Base-by-base conservation (phyloP, 2,888 invertebrate genomes). In the Himalopsyche anomala region DNA sequence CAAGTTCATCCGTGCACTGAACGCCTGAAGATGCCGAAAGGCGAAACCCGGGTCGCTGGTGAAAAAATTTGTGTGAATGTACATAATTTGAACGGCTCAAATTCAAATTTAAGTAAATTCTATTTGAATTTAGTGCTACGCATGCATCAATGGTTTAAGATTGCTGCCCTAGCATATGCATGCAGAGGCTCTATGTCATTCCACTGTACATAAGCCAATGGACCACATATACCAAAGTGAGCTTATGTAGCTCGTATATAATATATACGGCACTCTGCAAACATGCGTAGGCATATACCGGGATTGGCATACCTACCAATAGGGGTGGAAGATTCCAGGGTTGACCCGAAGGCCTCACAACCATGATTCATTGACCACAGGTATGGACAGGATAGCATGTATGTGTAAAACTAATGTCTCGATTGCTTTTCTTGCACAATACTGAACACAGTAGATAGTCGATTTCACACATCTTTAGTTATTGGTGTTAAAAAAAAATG, bases 231-330 rank as follows among this genome's bases (percentile, higher is more conserved):
- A 74, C 74, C 74, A 74, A 74, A 36, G 36, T 74, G 74, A 74
- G 74, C 74, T 74, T 74, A 74, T 74, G 74, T 74, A 38, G 36
- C 74, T 74, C 38, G 74, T 74, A 74, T 74, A 74, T 74, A 74
- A 36, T 74, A 74, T 19, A 74, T 74, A 74, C 15, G 74, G 74
- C 74, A 74, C 36, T 74, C 15, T 74, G 74, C 74, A 74, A 74
- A 74, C 74, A 74, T 74, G 74, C 74, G 74, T 74, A 74, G 74
- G 74, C 74, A 74, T 74, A 38, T 74, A 74, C 74, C 38, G 36
- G n/a, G 36, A 74, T 36, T 74, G 74, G 74, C 74, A 74, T 74
- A 74, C 74, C 74, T 74, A 74, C 74, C 74, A 38, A 15, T 15
- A 12, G 74, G 74, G 74, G 74, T 74, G 38, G 38, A 74, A 9